Percentiles rank a stretch among this genome's conserved stretches.
Conservation (phyloP, 2,888 invertebrate genomes). For the Drosophila prolongata region DNA sequence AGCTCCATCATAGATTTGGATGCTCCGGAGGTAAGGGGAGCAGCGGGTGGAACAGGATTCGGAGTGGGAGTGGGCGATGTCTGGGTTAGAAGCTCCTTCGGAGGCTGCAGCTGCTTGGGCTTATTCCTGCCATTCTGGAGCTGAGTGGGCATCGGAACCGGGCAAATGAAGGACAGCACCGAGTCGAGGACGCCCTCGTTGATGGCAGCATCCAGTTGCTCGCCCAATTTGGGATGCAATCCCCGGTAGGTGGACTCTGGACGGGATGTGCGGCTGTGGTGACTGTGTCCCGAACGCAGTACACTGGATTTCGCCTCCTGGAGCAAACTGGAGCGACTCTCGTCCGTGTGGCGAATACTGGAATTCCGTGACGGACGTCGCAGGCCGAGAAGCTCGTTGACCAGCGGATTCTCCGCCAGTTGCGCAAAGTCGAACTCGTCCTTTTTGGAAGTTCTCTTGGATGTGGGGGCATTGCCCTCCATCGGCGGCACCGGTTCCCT, state of each 20-base stretch:
- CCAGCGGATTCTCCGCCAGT: slow-evolving; percentile 81
- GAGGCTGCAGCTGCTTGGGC: slow-evolving; percentile 29
- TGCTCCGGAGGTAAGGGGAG: not conserved
- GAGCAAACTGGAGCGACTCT: slow-evolving; percentile 31
- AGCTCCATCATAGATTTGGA: slow-evolving; percentile 46
- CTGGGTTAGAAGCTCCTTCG: slow-evolving; percentile 17
- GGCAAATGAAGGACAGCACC: slow-evolving; percentile 90
- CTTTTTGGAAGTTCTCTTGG: slow-evolving; percentile 62
- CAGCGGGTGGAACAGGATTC: not conserved
- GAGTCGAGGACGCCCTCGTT: slow-evolving; percentile 93
- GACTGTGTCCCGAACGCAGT: slow-evolving; percentile 46
- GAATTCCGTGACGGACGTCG: slow-evolving; percentile 37
- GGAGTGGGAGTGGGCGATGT: slow-evolving; percentile 16
- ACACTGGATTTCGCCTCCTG: slow-evolving; percentile 37
- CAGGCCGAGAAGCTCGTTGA: slow-evolving; percentile 76
- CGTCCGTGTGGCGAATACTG: slow-evolving; percentile 18
- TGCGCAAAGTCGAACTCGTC: slow-evolving; percentile 78
- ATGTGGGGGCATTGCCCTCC: slow-evolving; percentile 36
- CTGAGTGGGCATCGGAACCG: slow-evolving; percentile 64
- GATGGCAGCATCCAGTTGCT: slow-evolving; percentile 87
- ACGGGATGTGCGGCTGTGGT: slow-evolving; percentile 31
- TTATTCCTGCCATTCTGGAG: slow-evolving; percentile 42
- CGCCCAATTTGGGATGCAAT: slow-evolving; percentile 80
- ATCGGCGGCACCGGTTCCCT: slow-evolving; percentile 63
- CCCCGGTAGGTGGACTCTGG: slow-evolving; percentile 39